Evolutionary conservation across 2,888 invertebrate species (phyloP), one percentile per base, ranked within the genome.

Genomic region (Philereme vetulata): DNA sequence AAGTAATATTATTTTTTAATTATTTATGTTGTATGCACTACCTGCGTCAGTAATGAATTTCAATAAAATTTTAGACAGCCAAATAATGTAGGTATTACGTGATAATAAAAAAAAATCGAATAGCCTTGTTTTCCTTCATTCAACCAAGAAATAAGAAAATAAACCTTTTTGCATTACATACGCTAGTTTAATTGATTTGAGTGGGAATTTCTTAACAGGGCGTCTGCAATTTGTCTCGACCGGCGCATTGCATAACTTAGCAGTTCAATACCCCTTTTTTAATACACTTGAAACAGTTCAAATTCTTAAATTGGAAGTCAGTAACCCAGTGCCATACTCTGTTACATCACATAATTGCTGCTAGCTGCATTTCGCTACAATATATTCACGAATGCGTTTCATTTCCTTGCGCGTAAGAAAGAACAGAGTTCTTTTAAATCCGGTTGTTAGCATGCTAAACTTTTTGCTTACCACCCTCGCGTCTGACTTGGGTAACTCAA

Each of bases 391-490:
- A 55, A 52, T 47, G 35, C 49, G 57, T 60, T 65, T 66, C 52
- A 51, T 62, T 62, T 62, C 68, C 64, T 60, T 58, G 51, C 70
- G 63, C 62, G 64, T 60, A 56, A 56, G 72, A 69, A 55, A 56
- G 72, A 70, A 63, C 67, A 70, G 66, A 67, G 48, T 59, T 65
- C 70, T 59, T 71, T 63, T 57, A 54, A 64, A 68, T 72, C 67
- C 71, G 67, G 61, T 70, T 66, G 51, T 56, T 56, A 60, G 62
- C 77, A 76, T 78, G 71, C 70, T 72, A 62, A 67, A 70, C 77
- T 85, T 85, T 84, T 86, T 84, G 75, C 66, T 69, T 65, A 68
- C 67, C 78, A 21, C 21, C 74, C 72, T 82, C 88, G 82, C 82
- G 70, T 66, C 77, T 82, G 84, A 75, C 67, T 85, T 75, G 70